Evolutionary conservation across 2,888 invertebrate species (phyloP).

Genomic region (Cantharis flavilabris): DNA sequence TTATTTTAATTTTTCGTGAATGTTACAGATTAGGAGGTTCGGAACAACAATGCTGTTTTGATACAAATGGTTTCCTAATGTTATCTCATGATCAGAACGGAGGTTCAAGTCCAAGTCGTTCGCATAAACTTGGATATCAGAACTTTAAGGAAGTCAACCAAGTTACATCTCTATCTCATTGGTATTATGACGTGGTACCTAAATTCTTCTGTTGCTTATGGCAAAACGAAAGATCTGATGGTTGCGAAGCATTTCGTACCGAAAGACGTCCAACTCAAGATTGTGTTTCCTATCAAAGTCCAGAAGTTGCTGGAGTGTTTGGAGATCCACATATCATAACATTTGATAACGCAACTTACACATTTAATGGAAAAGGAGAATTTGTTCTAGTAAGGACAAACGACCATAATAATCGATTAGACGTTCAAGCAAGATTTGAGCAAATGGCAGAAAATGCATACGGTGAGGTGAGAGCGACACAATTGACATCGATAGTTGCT

Average conservation of each 20-base stretch:
- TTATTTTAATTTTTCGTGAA: too few relatives aligned
- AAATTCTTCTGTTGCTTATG: conserved; percentile 94
- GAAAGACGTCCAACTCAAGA: conserved; percentile 93
- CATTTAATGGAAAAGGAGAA: conserved; percentile 94
- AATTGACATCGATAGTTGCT: conserved; percentile 80
- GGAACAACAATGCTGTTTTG: conserved; percentile 98
- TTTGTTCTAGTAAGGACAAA: conserved; percentile 82
- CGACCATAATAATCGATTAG: conserved; percentile 73
- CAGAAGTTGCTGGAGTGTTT: conserved; percentile 82
- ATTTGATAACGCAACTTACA: conserved; percentile 88
- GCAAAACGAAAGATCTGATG: conserved; percentile 89
- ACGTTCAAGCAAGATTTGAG: conserved; percentile 88
- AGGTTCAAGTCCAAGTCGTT: conserved; percentile 85
- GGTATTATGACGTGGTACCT: conserved; percentile 94
- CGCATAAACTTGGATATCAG: conserved; percentile 87
- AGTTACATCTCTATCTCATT: conserved; percentile 91
- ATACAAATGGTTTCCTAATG: conserved; percentile 88
- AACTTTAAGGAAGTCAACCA: conserved; percentile 96
- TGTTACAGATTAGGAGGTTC: conserved; percentile 76
- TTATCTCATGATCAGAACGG: conserved; percentile 94
- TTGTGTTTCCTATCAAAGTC: conserved; percentile 93
- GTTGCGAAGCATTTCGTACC: conserved; percentile 92
- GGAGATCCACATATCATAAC: conserved; percentile 95
- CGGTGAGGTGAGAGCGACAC: conserved; percentile 79
- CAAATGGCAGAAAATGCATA: conserved; percentile 75